Conservation (phyloP, 2,888 invertebrate genomes). For the Acanthacorydalis orientalis region DNA sequence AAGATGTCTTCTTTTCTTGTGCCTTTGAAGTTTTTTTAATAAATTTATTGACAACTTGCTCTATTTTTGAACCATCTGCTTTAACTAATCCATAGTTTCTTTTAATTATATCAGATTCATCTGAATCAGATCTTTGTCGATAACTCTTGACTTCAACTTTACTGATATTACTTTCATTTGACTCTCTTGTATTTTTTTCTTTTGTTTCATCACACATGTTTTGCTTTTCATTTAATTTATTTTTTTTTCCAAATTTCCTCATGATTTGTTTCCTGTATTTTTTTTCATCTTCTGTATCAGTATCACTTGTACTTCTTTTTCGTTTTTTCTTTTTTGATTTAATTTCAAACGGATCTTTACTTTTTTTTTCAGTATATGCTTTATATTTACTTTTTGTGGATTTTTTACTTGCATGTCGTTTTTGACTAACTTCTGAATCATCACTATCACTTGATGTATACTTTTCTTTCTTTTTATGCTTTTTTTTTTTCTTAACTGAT, state of each 20-base stretch:
- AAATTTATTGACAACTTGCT: conserved; percentile 1
- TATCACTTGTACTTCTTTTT: no score
- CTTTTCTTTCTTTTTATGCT: conserved; percentile 13
- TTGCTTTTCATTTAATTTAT: no score
- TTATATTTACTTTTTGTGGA: conserved; percentile 6
- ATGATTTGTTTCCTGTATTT: no score
- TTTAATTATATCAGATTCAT: neutral
- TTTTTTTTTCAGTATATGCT: conserved; percentile 5
- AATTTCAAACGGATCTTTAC: neutral
- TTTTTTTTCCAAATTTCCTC: no score
- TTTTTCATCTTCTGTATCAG: no score
- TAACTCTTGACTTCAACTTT: conserved; percentile 5
- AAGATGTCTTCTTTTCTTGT: conserved; percentile 6
- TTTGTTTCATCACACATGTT: no score
- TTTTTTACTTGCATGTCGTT: conserved; percentile 8
- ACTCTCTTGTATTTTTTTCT: neutral
- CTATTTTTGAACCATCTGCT: conserved; percentile 23
- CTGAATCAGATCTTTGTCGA: conserved; percentile 2
- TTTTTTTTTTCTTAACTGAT: conserved; percentile 16
- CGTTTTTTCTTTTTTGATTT: no score
- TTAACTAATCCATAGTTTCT: conserved; percentile 24
- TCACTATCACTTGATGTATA: conserved; percentile 12
- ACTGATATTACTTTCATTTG: conserved; percentile 6
- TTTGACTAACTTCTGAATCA: conserved; percentile 9
- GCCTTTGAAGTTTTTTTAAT: conserved; percentile 7